Percentiles rank a stretch among this genome's conserved stretches.
Evolutionary conservation across 2,888 invertebrate species (phyloP).

Genomic region (Quadroppia sp.): DNA sequence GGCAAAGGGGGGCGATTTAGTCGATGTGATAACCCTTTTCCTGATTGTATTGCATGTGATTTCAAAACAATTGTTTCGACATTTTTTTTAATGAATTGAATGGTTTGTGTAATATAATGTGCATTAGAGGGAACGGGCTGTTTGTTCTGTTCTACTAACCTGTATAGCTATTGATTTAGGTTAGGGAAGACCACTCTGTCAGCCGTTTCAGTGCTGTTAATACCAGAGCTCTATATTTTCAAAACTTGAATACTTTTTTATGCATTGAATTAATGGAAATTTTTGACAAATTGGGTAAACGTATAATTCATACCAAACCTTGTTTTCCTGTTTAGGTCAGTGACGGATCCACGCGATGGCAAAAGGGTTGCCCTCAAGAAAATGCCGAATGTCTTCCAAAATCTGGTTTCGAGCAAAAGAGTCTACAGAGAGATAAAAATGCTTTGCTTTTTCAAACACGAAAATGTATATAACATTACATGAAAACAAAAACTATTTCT

Average conservation of each 20-base stretch:
- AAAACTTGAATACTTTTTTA: background rate
- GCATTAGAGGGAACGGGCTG: no score
- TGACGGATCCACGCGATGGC: conserved; percentile 97
- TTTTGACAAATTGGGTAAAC: background rate
- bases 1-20: no score
- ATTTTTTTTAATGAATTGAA: no score
- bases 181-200: conserved; percentile 20
- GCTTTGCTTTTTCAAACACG: conserved; percentile 99
- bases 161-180: background rate
- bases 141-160: conserved; percentile 18
- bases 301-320: conserved; percentile 31
- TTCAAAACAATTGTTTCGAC: no score
- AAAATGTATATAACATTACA: conserved; percentile 71
- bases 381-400: conserved; percentile 99
- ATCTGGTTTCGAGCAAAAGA: conserved; percentile 95
- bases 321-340: conserved; percentile 74
- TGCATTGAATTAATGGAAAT: background rate
- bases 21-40: no score
- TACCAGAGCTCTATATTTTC: background rate
- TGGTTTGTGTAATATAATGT: no score
- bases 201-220: background rate
- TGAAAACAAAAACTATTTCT: no score
- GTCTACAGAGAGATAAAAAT: conserved; percentile 98
- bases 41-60: no score
- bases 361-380: conserved; percentile 98